These are phyloP conservation scores for Dipodomys stephensi DNA, from an alignment of 2,113 vertebrate species.

Conservation along the genomic window DNA sequence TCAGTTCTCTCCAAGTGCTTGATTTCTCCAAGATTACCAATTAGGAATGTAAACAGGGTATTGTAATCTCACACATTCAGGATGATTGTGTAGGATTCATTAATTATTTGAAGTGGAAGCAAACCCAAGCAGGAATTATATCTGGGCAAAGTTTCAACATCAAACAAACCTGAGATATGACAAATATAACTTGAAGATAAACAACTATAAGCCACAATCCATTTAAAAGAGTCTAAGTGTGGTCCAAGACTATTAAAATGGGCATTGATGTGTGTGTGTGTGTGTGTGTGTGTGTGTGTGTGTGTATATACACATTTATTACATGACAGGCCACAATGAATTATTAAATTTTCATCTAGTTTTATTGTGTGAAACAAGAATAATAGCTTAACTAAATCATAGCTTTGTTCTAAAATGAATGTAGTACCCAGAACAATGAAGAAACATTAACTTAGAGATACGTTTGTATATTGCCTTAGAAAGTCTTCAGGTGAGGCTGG, in stretches of 20 bases:
- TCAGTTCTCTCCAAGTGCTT: not conserved
- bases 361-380: not conserved
- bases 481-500: not conserved
- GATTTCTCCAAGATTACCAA: not conserved
- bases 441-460: not conserved
- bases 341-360: conserved; percentile 35
- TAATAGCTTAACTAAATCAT: conserved; percentile 12
- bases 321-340: not conserved
- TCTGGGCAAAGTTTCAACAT: conserved; percentile 15
- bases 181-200: conserved; percentile 12
- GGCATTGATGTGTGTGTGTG: not conserved
- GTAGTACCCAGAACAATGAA: not conserved
- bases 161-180: not conserved
- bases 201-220: not conserved
- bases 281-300: too few species aligned
- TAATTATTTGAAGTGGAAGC: not conserved
- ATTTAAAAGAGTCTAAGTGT: not conserved
- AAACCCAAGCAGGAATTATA: not conserved
- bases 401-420: not conserved
- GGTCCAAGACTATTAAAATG: conserved; percentile 37
- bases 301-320: not conserved
- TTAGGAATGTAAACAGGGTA: not conserved
- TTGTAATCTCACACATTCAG: not conserved
- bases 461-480: not conserved
- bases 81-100: not conserved